phyloP scores from a whole-genome alignment of 2,888 invertebrate genomes.

The Hecatera dysodea region DNA sequence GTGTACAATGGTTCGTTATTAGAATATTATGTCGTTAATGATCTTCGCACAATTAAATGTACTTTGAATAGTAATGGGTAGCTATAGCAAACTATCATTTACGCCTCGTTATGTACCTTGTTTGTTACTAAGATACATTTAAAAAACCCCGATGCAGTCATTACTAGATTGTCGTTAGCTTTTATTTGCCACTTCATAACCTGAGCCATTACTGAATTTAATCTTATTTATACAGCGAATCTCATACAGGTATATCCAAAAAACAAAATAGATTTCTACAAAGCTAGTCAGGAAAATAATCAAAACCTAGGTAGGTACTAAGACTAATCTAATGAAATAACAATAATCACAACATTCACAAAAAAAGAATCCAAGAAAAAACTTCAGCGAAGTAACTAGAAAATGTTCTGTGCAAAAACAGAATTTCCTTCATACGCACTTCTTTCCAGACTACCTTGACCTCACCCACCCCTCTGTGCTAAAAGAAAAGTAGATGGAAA shows the following conservation, averaged over 20 bases:
- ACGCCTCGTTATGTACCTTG: constrained; percentile 49
- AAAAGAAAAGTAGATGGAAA: constrained; percentile 28
- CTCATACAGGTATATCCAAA: neutral
- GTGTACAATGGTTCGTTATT: constrained; percentile 70
- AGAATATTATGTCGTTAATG: constrained; percentile 58
- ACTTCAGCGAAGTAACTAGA: constrained; percentile 69
- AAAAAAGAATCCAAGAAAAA: constrained; percentile 68
- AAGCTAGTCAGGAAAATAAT: constrained; percentile 6
- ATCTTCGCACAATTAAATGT: constrained; percentile 60
- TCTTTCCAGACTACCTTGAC: constrained; percentile 60
- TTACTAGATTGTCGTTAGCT: neutral
- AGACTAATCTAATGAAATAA: constrained; percentile 56
- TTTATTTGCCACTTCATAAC: neutral
- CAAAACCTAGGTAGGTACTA: constrained; percentile 18
- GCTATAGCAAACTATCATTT: constrained; percentile 51
- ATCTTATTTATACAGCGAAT: neutral
- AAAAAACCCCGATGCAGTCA: neutral
- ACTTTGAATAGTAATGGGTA: constrained; percentile 53
- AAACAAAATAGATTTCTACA: neutral
- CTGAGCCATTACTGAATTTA: neutral
- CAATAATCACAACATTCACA: constrained; percentile 40
- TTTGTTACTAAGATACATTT: constrained; percentile 15
- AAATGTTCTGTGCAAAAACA: constrained; percentile 76
- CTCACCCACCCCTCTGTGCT: constrained; percentile 52
- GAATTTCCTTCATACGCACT: constrained; percentile 70